Conservation (phyloP, 2,888 invertebrate species). For the Gastrophysa polygoni region DNA sequence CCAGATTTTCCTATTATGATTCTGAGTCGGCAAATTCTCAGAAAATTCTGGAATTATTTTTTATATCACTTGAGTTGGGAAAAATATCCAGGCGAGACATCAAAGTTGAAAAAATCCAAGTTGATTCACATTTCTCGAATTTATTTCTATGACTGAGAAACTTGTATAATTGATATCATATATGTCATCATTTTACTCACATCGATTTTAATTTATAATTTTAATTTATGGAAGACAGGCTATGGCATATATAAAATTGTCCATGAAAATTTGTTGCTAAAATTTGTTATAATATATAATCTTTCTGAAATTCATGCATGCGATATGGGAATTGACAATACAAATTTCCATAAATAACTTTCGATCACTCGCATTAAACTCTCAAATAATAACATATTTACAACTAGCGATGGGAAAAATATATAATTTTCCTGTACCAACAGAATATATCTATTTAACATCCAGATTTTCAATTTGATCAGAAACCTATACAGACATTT, state of each 20-base stretch:
- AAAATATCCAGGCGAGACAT: neutral
- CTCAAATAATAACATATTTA: slow-evolving; percentile 31
- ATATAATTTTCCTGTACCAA: neutral
- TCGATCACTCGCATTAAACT: slow-evolving; percentile 36
- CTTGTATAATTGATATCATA: slow-evolving; percentile 28
- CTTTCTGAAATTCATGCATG: slow-evolving; percentile 9
- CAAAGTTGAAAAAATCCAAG: no score
- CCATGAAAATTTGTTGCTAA: slow-evolving; percentile 40
- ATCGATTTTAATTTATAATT: slow-evolving; percentile 33
- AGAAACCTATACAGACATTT: neutral
- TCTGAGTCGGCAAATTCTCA: no score
- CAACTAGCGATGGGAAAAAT: slow-evolving; percentile 21
- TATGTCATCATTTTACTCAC: slow-evolving; percentile 24
- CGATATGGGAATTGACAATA: slow-evolving; percentile 27
- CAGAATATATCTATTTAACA: no score
- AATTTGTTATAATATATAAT: slow-evolving; percentile 6
- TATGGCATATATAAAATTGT: slow-evolving; percentile 51
- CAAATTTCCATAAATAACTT: slow-evolving; percentile 42
- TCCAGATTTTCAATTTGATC: no score
- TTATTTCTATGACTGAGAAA: slow-evolving; percentile 28
- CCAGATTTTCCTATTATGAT: no score
- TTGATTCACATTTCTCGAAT: slow-evolving; percentile 19
- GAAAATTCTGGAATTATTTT: no score
- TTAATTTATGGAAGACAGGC: slow-evolving; percentile 56
- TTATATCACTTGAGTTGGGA: no score